Evolutionary conservation across 2,113 vertebrate species (phyloP).

Genomic region (Eonycteris spelaea): DNA sequence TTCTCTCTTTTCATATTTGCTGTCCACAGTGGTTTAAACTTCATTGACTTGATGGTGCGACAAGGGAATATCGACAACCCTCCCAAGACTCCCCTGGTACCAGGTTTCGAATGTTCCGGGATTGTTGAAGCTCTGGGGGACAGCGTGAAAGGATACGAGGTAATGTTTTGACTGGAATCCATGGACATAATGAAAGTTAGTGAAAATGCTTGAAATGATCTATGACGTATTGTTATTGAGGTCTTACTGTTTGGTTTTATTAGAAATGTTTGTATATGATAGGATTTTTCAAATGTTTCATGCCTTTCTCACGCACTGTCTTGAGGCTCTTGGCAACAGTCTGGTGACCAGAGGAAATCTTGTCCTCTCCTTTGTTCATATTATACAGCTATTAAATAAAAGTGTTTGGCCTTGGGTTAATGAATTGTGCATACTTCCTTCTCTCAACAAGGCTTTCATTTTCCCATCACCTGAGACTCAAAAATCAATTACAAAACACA

Average conservation of each 20-base stretch:
- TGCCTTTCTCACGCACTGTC: background rate
- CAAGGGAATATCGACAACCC: constrained; percentile 98
- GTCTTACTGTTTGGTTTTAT: background rate
- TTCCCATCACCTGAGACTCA: background rate
- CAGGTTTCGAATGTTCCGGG: constrained; percentile 97
- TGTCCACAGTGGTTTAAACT: constrained; percentile 93
- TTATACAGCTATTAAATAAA: background rate
- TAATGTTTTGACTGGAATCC: constrained; percentile 68
- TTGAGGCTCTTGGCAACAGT: background rate
- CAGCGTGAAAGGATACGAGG: constrained; percentile 94
- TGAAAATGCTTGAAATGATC: background rate
- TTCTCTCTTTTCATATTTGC: constrained; percentile 37
- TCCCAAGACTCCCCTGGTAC: constrained; percentile 95
- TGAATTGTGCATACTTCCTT: background rate
- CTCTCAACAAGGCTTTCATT: background rate
- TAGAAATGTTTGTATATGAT: background rate
- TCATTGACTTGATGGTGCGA: constrained; percentile 97
- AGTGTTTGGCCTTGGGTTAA: background rate
- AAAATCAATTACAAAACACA: background rate
- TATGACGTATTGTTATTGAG: background rate
- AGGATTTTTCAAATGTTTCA: background rate
- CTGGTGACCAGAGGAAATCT: background rate
- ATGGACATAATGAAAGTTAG: background rate
- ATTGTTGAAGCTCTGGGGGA: constrained; percentile 95
- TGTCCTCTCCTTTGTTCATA: background rate